Conservation (phyloP, 1,140 invertebrate species). For the Mizuhopecten yessoensis region DNA sequence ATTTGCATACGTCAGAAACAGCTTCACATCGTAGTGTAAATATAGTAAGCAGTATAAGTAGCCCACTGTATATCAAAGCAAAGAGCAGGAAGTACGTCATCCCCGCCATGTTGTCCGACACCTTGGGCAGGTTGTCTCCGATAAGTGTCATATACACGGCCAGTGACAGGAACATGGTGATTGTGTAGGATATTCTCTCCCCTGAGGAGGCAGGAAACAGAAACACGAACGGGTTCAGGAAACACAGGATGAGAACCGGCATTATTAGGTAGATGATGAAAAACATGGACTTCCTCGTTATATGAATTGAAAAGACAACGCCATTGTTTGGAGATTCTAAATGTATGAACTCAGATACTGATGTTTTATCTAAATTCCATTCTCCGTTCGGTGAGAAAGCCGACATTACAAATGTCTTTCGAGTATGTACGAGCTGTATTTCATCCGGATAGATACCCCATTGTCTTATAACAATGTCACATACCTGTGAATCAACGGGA, state of each 20-base stretch:
- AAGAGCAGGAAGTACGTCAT: background rate
- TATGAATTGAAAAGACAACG: background rate
- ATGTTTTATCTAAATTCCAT: background rate
- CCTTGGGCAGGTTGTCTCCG: background rate
- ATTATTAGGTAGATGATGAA: background rate
- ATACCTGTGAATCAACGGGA: background rate
- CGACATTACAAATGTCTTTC: background rate
- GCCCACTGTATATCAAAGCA: background rate
- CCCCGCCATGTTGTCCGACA: background rate
- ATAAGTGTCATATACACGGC: background rate
- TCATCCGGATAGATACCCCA: background rate
- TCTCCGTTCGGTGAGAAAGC: background rate
- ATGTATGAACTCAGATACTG: background rate
- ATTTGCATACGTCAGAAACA: background rate
- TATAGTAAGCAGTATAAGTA: background rate
- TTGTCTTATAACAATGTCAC: background rate
- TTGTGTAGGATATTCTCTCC: background rate
- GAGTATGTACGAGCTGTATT: background rate
- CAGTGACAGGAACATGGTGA: slow-evolving; percentile 13
- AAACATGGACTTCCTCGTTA: background rate
- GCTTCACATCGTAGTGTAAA: background rate
- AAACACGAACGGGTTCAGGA: background rate
- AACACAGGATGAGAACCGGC: background rate
- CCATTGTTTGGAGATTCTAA: background rate
- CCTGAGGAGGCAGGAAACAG: background rate